Base-by-base conservation (phyloP, 2,113 vertebrate genomes). In the Podocnemis expansa region DNA sequence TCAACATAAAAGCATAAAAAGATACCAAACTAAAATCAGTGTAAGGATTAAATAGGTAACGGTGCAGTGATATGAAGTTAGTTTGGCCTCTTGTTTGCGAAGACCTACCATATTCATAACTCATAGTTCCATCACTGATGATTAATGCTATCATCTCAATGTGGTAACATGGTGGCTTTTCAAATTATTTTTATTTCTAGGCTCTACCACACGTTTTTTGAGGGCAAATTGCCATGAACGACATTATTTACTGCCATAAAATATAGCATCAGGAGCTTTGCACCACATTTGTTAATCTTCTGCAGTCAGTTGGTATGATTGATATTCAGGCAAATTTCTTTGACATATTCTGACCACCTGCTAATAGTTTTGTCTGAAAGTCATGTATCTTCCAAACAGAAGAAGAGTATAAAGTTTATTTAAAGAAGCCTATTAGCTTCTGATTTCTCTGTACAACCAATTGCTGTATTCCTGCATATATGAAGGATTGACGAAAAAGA, bases 21-120 rank as follows among this genome's bases (percentile, higher is more conserved):
- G 87, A 8, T 91, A 82, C 47, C 45, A 60, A 75, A 87, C 82
- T 85, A 84, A 94, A 97, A 93, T 75, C 82, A 84, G 78, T 89
- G 45, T 10, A 8, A 12, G 4, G 55, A 82, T 91, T 31, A 87
- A 67, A 43, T 19, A 93, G 10, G 8, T 22, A 56, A 51, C 60
- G 43, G 24, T 89, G 80, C 41, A 43, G 43, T 45, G 27, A 13
- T 56, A 58, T 55, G 25, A 89, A 83, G 34, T 25, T 91, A 87
- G 85, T 94, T 82, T 78, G 81, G 60, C 49, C 19, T 91, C n/a
- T 91, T 86, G 14, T 93, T 94, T 78, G 78, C 41, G 67, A 96
- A 90, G 54, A 82, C 82, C 38, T 94, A 43, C 70, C 63, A 75
- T 91, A 63, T 47, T 92, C 56, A 25, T 41, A 87, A 43, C 34